These are phyloP conservation scores for Sisor rabdophorus DNA, from an alignment of 2,113 vertebrate genomes.

Conservation along the genomic window DNA sequence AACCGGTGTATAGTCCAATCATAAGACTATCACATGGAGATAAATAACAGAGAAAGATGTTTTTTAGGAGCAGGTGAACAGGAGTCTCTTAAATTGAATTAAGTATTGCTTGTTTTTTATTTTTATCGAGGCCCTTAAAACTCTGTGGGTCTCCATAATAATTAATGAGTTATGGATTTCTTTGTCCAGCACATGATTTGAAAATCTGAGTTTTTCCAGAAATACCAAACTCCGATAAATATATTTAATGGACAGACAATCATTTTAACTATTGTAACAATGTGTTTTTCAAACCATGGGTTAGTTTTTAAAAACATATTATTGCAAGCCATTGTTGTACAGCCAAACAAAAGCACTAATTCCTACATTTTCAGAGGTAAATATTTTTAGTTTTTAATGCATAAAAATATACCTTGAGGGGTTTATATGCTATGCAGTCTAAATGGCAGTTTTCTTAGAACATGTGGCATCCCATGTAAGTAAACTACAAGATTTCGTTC, in stretches of 20 bases:
- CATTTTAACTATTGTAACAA: neutral
- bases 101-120: neutral
- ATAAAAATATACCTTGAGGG: neutral
- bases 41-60: slow-evolving; percentile 32
- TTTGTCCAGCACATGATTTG: slow-evolving; percentile 7
- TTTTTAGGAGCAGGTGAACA: slow-evolving; percentile 7
- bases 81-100: neutral
- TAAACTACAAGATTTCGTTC: neutral
- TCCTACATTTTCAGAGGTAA: neutral
- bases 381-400: neutral
- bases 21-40: slow-evolving; percentile 27
- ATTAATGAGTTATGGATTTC: slow-evolving; percentile 10
- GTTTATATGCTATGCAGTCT: neutral
- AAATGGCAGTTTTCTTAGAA: neutral
- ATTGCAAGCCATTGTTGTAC: neutral
- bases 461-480: neutral
- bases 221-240: neutral
- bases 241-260: neutral
- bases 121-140: no score
- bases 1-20: slow-evolving; percentile 42
- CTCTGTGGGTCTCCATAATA: neutral
- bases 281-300: slow-evolving; percentile 15
- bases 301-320: neutral
- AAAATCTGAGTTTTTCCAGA: slow-evolving; percentile 5
- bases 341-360: neutral